Percentiles rank a stretch among this genome's conserved stretches.
Evolutionary conservation across 2,888 invertebrate species (phyloP).

Genomic region (Thumatha senex): DNA sequence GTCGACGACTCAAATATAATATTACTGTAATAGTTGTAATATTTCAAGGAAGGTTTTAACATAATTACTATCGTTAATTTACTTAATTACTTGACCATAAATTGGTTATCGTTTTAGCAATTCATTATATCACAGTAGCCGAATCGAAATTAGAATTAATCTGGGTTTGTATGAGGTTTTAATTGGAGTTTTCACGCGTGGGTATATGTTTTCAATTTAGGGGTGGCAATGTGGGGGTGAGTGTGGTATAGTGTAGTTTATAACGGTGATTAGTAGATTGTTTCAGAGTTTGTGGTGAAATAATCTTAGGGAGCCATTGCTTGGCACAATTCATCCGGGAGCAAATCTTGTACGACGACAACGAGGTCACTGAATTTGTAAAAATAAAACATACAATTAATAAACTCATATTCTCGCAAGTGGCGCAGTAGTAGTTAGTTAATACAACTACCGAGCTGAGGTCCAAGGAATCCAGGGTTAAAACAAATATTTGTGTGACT

Average conservation of each 20-base stretch:
- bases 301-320: conserved; percentile 67
- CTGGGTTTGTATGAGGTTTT: conserved; percentile 46
- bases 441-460: too few relatives aligned
- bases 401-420: too few relatives aligned
- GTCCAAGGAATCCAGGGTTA: too few relatives aligned
- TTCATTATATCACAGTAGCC: conserved; percentile 15
- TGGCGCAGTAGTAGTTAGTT: too few relatives aligned
- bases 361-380: too few relatives aligned
- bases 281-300: conserved; percentile 57
- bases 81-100: conserved; percentile 23
- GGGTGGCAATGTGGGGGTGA: conserved; percentile 38
- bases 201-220: conserved; percentile 65
- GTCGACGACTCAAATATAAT: conserved; percentile 32
- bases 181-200: conserved; percentile 38
- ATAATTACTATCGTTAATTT: conserved; percentile 14
- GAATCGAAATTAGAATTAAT: conserved; percentile 53
- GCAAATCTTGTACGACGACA: too few relatives aligned
- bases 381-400: too few relatives aligned
- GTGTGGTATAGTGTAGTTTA: conserved; percentile 55
- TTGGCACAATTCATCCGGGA: conserved; percentile 23
- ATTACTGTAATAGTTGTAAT: conserved; percentile 21
- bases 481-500: too few relatives aligned
- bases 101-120: conserved; percentile 20
- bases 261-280: conserved; percentile 71
- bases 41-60: conserved; percentile 7